These are phyloP conservation scores for Drosophila tanythrix DNA, from an alignment of 2,888 invertebrate species.

Conservation along the genomic window DNA sequence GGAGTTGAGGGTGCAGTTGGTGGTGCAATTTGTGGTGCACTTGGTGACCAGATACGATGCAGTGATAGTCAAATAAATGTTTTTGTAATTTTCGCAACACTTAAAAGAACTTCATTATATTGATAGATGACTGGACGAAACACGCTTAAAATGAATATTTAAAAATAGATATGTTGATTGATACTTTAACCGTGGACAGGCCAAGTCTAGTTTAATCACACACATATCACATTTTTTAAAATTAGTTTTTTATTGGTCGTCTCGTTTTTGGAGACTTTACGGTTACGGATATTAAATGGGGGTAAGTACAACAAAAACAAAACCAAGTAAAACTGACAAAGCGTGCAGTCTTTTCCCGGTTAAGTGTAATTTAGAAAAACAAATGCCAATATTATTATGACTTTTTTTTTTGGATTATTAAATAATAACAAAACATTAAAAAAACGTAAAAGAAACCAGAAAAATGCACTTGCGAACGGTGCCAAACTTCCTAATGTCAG, in stretches of 20 bases:
- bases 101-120: constrained; percentile 48
- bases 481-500: not conserved
- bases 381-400: not conserved
- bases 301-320: constrained; percentile 23
- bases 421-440: not conserved
- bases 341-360: constrained; percentile 40
- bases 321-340: constrained; percentile 28
- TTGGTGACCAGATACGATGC: constrained; percentile 25
- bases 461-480: not conserved
- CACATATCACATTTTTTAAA: too few relatives aligned
- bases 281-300: constrained; percentile 5
- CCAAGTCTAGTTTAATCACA: constrained; percentile 9
- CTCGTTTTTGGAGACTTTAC: constrained; percentile 48
- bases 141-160: constrained; percentile 2
- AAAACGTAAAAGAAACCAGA: not conserved
- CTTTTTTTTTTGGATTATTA: not conserved
- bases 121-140: constrained; percentile 7
- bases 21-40: constrained; percentile 7
- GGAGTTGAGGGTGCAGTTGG: constrained; percentile 7
- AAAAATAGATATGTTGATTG: not conserved
- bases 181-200: constrained; percentile 25
- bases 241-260: constrained; percentile 6
- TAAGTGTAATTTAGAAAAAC: not conserved
- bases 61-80: constrained; percentile 24
- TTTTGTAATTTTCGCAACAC: constrained; percentile 31